These are phyloP conservation scores for Eulithis prunata DNA, from an alignment of 2,888 invertebrate genomes.

Conservation along the genomic window DNA sequence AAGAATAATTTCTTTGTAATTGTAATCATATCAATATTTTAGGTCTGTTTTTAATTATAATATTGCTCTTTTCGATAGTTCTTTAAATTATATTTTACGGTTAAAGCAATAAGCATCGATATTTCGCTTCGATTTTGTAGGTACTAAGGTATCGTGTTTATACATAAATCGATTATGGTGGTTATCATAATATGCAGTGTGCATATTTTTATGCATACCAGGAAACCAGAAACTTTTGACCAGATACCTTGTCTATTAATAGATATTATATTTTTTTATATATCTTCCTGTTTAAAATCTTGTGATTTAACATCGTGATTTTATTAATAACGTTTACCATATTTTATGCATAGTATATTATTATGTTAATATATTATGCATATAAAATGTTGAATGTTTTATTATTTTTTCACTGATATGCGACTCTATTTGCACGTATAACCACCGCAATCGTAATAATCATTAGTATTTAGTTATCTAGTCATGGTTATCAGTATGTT, in stretches of 20 bases:
- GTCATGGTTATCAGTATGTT: conserved; percentile 57
- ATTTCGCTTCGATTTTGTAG: conserved; percentile 63
- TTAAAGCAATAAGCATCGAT: conserved; percentile 68
- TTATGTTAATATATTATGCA: background rate
- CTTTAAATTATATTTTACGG: conserved; percentile 49
- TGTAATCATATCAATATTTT: conserved; percentile 74
- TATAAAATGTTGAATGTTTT: background rate
- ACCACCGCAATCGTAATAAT: conserved; percentile 6
- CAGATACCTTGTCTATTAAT: no score
- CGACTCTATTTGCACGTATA: background rate
- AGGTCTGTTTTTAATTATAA: conserved; percentile 50
- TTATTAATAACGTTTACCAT: no score
- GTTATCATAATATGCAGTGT: background rate
- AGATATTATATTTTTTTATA: no score
- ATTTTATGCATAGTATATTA: no score
- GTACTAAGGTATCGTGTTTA: conserved; percentile 55
- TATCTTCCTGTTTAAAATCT: no score
- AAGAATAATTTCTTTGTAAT: conserved; percentile 49
- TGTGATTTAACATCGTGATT: no score
- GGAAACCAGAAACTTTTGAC: no score
- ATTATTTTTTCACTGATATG: background rate
- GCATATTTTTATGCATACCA: background rate
- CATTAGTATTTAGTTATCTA: conserved; percentile 47
- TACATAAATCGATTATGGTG: conserved; percentile 22
- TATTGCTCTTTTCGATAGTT: conserved; percentile 38